These are phyloP conservation scores for Metellina segmentata DNA, from an alignment of 2,888 invertebrate species.

Conservation along the genomic window DNA sequence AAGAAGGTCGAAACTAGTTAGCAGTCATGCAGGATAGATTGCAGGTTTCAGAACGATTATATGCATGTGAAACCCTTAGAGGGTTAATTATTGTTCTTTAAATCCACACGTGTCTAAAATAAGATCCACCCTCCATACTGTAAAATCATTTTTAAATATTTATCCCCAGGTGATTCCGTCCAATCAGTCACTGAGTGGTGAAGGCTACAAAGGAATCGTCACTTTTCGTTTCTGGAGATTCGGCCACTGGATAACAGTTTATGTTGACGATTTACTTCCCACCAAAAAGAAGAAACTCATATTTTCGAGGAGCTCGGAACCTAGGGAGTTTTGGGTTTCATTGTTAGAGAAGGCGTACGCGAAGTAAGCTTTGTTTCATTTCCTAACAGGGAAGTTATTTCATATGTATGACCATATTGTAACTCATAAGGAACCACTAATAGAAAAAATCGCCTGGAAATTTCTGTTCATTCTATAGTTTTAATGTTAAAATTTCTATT, in stretches of 20 bases:
- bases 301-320: conserved; percentile 81
- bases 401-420: no score
- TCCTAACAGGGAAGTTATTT: no score
- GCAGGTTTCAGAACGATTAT: no score
- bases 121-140: not conserved
- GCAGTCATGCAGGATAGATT: no score
- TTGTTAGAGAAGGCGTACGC: conserved; percentile 82
- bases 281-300: conserved; percentile 80
- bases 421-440: no score
- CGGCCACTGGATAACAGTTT: conserved; percentile 81
- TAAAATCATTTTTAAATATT: not conserved
- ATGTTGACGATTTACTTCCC: conserved; percentile 81
- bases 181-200: conserved; percentile 80
- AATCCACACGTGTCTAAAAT: no score
- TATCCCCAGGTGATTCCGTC: conserved; percentile 79
- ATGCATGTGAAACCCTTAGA: no score
- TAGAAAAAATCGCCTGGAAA: no score
- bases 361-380: conserved; percentile 79
- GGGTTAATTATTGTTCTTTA: no score
- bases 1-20: no score
- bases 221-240: conserved; percentile 82
- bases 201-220: conserved; percentile 80
- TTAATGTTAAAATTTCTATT: no score
- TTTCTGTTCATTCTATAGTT: no score
- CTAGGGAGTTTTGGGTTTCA: conserved; percentile 82